Evolutionary conservation across 1,140 invertebrate species (phyloP).

Genomic region (Aporrectodea caliginosa): DNA sequence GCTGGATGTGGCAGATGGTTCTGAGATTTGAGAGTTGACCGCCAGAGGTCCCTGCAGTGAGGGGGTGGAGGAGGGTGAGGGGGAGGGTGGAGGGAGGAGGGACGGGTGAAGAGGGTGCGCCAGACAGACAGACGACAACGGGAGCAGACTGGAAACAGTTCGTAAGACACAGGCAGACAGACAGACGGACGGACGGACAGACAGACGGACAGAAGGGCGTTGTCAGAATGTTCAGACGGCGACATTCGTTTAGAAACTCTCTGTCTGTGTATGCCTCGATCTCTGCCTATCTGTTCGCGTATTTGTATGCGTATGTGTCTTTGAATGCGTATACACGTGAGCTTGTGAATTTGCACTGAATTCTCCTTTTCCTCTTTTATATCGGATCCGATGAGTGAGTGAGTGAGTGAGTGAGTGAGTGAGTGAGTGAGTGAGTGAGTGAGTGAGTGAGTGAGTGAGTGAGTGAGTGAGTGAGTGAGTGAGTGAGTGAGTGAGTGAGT

Average conservation of each 20-base stretch:
- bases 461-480: conserved; percentile 20
- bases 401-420: conserved; percentile 16
- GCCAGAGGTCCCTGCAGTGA: background rate
- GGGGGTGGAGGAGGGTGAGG: background rate
- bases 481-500: conserved; percentile 26
- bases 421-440: conserved; percentile 13
- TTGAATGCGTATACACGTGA: no score
- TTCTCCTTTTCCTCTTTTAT: no score
- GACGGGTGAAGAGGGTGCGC: background rate
- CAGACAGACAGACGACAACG: background rate
- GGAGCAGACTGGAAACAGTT: no score
- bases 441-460: conserved; percentile 17
- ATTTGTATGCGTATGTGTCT: no score
- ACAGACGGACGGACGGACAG: background rate
- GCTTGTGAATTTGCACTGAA: no score
- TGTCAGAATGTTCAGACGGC: no score
- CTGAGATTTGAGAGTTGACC: background rate
- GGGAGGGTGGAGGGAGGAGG: background rate
- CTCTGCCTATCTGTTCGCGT: no score
- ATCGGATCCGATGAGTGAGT: no score
- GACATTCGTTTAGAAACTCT: no score
- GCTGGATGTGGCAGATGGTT: background rate
- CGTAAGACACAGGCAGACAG: no score
- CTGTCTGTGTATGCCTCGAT: no score
- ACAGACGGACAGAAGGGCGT: background rate